phyloP scores from a whole-genome alignment of 1,140 invertebrate genomes.

The Sitodiplosis mosellana region DNA sequence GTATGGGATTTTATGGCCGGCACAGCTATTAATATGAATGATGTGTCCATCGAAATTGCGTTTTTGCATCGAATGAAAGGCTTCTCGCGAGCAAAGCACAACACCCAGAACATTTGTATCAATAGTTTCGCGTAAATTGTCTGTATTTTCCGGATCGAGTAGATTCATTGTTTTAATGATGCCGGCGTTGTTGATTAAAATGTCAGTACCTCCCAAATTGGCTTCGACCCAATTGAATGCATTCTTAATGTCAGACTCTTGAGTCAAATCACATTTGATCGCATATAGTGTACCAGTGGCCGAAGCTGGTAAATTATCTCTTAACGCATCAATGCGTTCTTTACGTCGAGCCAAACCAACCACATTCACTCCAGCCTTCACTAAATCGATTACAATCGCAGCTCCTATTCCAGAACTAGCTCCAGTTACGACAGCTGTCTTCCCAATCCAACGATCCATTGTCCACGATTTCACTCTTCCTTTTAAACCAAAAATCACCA shows the following conservation, averaged over 20 bases:
- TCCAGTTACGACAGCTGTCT: constrained; percentile 41
- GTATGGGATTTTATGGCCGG: background rate
- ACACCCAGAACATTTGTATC: constrained; percentile 45
- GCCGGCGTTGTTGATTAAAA: constrained; percentile 47
- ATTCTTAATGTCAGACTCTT: constrained; percentile 36
- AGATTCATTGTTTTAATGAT: constrained; percentile 5
- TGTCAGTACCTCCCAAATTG: constrained; percentile 36
- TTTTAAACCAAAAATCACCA: no score
- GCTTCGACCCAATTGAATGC: constrained; percentile 38
- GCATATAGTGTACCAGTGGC: constrained; percentile 13
- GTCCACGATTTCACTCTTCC: no score
- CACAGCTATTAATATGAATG: constrained; percentile 1
- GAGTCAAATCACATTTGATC: constrained; percentile 42
- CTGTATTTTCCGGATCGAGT: background rate
- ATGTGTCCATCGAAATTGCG: constrained; percentile 1
- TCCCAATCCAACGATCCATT: constrained; percentile 37
- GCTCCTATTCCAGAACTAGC: constrained; percentile 53
- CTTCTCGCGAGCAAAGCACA: constrained; percentile 37
- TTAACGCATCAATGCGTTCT: constrained; percentile 30
- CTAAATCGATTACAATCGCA: constrained; percentile 30
- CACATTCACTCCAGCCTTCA: constrained; percentile 39
- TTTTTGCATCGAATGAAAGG: constrained; percentile 20
- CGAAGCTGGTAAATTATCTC: constrained; percentile 5
- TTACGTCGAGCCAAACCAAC: constrained; percentile 46
- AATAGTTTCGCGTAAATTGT: constrained; percentile 12